Evolutionary conservation across 1,140 invertebrate genomes (phyloP).

Genomic region (Bombus sibiricus): DNA sequence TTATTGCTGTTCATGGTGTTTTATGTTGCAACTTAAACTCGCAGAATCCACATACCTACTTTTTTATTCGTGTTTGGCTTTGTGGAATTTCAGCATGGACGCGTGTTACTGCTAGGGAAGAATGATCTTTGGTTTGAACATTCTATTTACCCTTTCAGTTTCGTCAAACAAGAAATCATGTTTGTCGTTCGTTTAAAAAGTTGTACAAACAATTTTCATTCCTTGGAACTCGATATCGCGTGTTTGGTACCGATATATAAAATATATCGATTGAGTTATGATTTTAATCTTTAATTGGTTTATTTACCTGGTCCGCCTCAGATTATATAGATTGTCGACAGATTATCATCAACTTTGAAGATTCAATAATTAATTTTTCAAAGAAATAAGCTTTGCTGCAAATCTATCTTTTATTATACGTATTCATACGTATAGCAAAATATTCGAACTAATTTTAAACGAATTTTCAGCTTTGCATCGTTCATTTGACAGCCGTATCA

Average conservation of each 20-base stretch:
- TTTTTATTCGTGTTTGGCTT: background rate
- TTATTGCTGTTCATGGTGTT: background rate
- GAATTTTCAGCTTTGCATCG: background rate
- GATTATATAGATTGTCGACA: no score
- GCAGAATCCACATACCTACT: background rate
- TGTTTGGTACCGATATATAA: no score
- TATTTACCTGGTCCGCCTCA: background rate
- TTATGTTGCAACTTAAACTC: background rate
- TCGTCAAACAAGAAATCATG: background rate
- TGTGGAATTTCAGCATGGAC: background rate
- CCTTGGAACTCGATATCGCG: background rate
- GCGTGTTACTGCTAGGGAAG: background rate
- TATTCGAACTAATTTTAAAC: background rate
- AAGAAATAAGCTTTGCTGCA: no score
- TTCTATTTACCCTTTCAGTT: background rate
- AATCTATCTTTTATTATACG: no score
- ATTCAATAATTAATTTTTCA: background rate
- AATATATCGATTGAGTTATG: background rate
- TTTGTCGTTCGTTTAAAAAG: no score
- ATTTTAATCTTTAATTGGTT: background rate
- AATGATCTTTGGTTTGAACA: background rate
- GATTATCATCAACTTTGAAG: background rate
- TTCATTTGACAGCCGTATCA: background rate
- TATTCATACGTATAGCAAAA: background rate
- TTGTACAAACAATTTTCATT: no score